A percentile compares a stretch with the other conserved stretches of the same genome.
Conservation (phyloP, 2,797 vertebrate genomes). For the Sebastolobus altivelis region DNA sequence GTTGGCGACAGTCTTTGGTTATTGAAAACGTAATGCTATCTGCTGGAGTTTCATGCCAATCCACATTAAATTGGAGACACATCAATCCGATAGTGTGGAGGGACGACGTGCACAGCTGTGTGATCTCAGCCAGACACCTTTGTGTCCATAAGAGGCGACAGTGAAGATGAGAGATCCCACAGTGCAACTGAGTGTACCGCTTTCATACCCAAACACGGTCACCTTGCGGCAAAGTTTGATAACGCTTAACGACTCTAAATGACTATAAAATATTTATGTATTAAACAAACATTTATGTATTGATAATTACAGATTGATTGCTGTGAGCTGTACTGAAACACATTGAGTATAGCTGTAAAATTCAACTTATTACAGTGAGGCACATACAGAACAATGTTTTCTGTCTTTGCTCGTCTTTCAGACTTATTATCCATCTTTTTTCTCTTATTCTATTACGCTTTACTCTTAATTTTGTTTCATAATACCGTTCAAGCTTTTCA, state of each 20-base stretch:
- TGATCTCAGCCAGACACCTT: conserved; percentile 15
- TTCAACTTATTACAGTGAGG: background rate
- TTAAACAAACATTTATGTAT: background rate
- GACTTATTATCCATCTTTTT: background rate
- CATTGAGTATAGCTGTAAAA: background rate
- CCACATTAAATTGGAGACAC: conserved; percentile 4
- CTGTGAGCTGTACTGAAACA: background rate
- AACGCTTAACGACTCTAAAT: background rate
- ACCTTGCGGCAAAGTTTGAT: background rate
- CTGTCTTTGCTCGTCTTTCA: background rate
- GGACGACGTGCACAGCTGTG: background rate
- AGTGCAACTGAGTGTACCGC: background rate
- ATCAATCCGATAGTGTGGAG: background rate
- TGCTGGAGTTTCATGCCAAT: background rate
- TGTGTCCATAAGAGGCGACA: background rate
- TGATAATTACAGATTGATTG: background rate
- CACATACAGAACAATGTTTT: background rate
- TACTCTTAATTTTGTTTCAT: background rate
- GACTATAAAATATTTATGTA: background rate
- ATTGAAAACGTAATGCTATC: background rate
- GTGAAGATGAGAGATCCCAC: conserved; percentile 8
- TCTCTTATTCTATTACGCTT: background rate
- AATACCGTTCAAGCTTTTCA: background rate
- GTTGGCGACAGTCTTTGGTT: background rate
- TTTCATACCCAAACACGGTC: background rate